Percentiles rank a stretch among this genome's conserved stretches.
These are phyloP conservation scores for Lasius platythorax DNA, from an alignment of 2,888 invertebrate species.

Conservation along the genomic window DNA sequence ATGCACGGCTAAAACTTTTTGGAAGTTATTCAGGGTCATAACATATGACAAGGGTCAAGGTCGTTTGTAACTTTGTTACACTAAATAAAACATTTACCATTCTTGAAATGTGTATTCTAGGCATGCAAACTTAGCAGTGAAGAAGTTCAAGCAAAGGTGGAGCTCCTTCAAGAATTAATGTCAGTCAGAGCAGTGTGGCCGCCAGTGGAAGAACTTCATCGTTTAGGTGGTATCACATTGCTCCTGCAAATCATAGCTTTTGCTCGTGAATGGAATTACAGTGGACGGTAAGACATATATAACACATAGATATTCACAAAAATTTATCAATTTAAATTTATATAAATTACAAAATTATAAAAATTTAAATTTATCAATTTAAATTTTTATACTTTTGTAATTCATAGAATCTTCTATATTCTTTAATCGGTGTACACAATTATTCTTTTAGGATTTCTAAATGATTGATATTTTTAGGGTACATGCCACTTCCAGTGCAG, in stretches of 20 bases:
- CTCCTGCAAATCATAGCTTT: slow-evolving; percentile 95
- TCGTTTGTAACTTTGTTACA: no score
- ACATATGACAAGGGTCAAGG: no score
- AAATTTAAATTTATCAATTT: no score
- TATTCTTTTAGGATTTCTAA: not conserved
- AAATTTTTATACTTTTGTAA: not conserved
- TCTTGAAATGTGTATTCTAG: slow-evolving; percentile 68
- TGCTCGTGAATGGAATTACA: slow-evolving; percentile 97
- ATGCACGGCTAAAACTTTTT: no score
- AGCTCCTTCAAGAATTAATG: slow-evolving; percentile 92
- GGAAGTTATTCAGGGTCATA: no score
- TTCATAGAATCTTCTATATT: not conserved
- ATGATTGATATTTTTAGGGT: slow-evolving; percentile 68
- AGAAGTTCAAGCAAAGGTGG: slow-evolving; percentile 95
- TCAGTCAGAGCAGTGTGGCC: slow-evolving; percentile 93
- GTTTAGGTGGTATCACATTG: slow-evolving; percentile 93
- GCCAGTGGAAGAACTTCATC: slow-evolving; percentile 95
- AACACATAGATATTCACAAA: slow-evolving; percentile 1
- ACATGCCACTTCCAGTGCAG: slow-evolving; percentile 88
- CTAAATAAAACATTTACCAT: not conserved
- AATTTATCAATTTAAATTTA: not conserved
- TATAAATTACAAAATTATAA: no score
- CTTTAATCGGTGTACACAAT: not conserved
- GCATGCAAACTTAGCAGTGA: slow-evolving; percentile 90
- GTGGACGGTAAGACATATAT: slow-evolving; percentile 88